phyloP scores from a whole-genome alignment of 2,888 invertebrate genomes.

The Lumbricus terrestris region DNA sequence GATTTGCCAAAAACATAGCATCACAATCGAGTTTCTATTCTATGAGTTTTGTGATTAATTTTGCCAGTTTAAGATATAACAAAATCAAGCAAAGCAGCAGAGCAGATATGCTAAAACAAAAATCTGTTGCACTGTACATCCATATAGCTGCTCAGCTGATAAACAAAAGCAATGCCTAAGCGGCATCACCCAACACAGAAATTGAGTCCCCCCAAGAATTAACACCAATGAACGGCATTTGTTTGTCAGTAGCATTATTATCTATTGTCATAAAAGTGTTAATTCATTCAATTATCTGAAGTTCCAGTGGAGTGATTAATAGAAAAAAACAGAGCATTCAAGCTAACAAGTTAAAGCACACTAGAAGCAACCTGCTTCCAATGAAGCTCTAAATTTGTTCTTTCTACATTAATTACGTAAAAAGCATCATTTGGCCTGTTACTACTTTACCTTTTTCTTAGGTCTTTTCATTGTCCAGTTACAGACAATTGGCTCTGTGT shows the following conservation, averaged over 20 bases:
- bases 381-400: not conserved
- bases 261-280: too few species aligned
- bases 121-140: not conserved
- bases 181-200: too few species aligned
- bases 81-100: not conserved
- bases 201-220: too few species aligned
- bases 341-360: not conserved
- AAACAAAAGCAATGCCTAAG: not conserved
- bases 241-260: too few species aligned
- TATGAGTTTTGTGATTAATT: not conserved
- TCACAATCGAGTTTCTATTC: not conserved
- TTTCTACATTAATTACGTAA: not conserved
- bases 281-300: too few species aligned
- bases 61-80: not conserved
- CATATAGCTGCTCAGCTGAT: not conserved
- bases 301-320: too few species aligned
- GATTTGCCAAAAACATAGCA: not conserved
- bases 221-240: too few species aligned
- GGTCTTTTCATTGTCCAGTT: not conserved
- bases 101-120: not conserved
- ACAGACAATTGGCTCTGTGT: slow-evolving; percentile 45
- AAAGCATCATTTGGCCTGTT: not conserved
- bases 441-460: not conserved
- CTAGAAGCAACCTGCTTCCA: not conserved
- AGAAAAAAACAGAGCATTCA: not conserved